Conservation (phyloP, 2,888 invertebrate genomes). For the Meganola albula region DNA sequence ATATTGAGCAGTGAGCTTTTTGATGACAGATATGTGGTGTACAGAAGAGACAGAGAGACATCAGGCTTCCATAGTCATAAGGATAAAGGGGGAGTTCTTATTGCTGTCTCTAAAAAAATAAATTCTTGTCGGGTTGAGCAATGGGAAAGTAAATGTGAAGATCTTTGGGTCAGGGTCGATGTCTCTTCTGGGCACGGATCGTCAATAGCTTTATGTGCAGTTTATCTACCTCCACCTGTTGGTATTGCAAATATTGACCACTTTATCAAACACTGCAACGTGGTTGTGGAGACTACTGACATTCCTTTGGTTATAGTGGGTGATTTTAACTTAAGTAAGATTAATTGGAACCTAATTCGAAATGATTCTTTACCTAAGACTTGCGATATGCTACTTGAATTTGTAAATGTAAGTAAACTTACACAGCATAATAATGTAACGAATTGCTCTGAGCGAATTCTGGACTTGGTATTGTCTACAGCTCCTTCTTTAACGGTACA, state of each 20-base stretch:
- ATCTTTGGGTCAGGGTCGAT: no score
- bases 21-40: neutral
- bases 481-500: neutral
- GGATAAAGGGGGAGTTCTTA: neutral
- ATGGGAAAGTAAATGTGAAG: no score
- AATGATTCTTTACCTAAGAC: no score
- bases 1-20: neutral
- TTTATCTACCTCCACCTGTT: conserved; percentile 2
- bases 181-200: no score
- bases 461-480: conserved; percentile 3
- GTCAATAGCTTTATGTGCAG: conserved; percentile 4
- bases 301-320: neutral
- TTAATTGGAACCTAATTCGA: no score
- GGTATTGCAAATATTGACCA: neutral
- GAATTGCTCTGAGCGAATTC: conserved; percentile 1
- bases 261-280: conserved; percentile 5
- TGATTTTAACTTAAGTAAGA: no score
- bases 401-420: conserved; percentile 1
- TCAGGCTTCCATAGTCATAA: neutral
- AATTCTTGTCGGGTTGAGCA: no score
- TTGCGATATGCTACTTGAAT: conserved; percentile 1
- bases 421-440: conserved; percentile 1
- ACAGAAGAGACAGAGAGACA: neutral
- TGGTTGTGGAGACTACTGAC: conserved; percentile 3
- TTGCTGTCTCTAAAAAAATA: no score